Percentiles rank a stretch among this genome's conserved stretches.
These are phyloP conservation scores for Malthinus flaveolus DNA, from an alignment of 2,888 invertebrate species.

Conservation along the genomic window DNA sequence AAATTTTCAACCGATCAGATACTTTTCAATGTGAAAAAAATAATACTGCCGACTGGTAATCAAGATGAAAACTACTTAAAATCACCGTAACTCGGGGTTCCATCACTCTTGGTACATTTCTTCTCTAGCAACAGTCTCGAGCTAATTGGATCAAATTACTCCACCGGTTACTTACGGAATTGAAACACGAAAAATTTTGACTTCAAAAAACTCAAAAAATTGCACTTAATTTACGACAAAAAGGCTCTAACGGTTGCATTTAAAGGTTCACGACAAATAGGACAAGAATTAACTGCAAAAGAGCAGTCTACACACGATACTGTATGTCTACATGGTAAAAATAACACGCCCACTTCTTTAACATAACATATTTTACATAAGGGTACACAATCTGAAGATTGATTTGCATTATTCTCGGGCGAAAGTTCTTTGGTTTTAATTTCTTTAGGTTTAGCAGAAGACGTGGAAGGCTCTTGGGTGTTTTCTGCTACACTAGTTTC, in stretches of 20 bases:
- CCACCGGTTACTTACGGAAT: too few species aligned
- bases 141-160: too few species aligned
- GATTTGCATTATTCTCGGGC: constrained; percentile 8
- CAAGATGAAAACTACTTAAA: too few species aligned
- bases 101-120: too few species aligned
- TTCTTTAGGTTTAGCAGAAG: constrained; percentile 16
- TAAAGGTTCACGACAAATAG: constrained; percentile 81
- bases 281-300: constrained; percentile 81
- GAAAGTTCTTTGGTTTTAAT: constrained; percentile 26
- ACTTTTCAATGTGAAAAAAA: constrained; percentile 1
- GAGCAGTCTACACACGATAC: constrained; percentile 92
- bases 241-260: constrained; percentile 69
- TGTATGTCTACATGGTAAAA: constrained; percentile 94
- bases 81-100: too few species aligned
- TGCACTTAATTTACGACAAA: constrained; percentile 53
- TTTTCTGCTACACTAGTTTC: background rate
- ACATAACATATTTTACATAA: constrained; percentile 92
- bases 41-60: background rate
- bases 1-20: too few species aligned
- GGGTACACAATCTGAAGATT: constrained; percentile 43
- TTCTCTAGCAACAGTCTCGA: too few species aligned
- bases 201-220: too few species aligned
- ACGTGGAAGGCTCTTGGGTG: constrained; percentile 19
- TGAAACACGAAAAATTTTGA: too few species aligned
- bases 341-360: constrained; percentile 85